Percentiles rank a stretch among this genome's conserved stretches.
These are phyloP conservation scores for Zootoca vivipara DNA, from an alignment of 2,113 vertebrate genomes.

Conservation along the genomic window DNA sequence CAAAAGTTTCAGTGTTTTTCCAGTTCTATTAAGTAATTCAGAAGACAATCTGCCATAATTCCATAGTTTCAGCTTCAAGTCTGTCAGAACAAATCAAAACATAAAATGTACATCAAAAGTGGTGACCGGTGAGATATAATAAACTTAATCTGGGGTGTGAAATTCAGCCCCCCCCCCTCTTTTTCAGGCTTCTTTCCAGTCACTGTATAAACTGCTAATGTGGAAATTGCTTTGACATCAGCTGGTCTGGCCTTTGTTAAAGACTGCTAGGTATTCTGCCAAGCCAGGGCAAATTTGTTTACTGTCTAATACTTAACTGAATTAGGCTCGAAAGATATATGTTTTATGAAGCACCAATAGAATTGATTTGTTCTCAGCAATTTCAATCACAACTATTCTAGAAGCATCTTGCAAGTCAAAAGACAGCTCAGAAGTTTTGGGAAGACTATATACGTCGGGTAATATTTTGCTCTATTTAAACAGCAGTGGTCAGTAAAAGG, in stretches of 20 bases:
- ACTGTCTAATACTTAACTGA: background rate
- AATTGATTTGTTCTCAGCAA: constrained; percentile 7
- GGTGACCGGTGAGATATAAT: too few species aligned
- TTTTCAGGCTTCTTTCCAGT: background rate
- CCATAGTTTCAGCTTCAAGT: background rate
- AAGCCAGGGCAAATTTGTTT: constrained; percentile 2
- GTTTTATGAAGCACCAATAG: constrained; percentile 10
- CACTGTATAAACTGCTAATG: background rate
- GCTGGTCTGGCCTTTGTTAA: constrained; percentile 2
- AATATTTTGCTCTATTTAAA: background rate
- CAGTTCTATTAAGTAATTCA: background rate
- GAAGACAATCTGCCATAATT: background rate
- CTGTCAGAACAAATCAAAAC: background rate
- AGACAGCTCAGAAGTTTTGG: background rate
- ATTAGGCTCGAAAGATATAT: background rate
- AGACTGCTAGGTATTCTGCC: background rate
- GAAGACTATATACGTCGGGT: background rate
- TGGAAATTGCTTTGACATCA: constrained; percentile 4
- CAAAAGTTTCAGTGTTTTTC: background rate
- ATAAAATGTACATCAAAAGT: background rate
- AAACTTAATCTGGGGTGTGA: background rate
- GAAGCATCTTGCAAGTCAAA: background rate
- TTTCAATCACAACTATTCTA: background rate
- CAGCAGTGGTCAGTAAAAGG: background rate
- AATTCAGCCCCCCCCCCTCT: background rate